Percentiles rank a stretch among this genome's conserved stretches.
Evolutionary conservation across 2,888 invertebrate species (phyloP).

Genomic region (Eledona agricola): DNA sequence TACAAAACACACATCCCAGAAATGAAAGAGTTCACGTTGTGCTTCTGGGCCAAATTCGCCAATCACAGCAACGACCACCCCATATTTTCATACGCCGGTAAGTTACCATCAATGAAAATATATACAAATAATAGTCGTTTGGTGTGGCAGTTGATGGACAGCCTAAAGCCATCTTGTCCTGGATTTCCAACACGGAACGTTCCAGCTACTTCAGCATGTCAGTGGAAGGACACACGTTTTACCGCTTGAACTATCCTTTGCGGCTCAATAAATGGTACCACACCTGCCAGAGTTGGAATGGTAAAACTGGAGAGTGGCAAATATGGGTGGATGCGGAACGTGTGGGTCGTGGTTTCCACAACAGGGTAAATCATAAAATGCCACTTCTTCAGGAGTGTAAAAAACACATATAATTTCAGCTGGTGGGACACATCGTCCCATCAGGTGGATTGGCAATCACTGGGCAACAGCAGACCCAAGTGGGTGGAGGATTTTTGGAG

Average conservation of each 20-base stretch:
- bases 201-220: slow-evolving; percentile 85
- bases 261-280: slow-evolving; percentile 83
- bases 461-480: slow-evolving; percentile 76
- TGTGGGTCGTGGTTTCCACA: slow-evolving; percentile 86
- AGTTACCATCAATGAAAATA: slow-evolving; percentile 56
- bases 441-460: slow-evolving; percentile 78
- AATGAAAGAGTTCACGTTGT: slow-evolving; percentile 83
- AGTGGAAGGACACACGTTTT: slow-evolving; percentile 83
- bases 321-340: slow-evolving; percentile 87
- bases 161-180: slow-evolving; percentile 77
- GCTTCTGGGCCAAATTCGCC: slow-evolving; percentile 83
- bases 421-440: slow-evolving; percentile 80
- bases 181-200: slow-evolving; percentile 82
- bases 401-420: slow-evolving; percentile 63
- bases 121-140: slow-evolving; percentile 1
- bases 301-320: slow-evolving; percentile 89
- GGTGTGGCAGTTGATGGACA: slow-evolving; percentile 72
- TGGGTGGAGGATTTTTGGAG: slow-evolving; percentile 67
- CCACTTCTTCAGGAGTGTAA: too few species aligned
- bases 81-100: slow-evolving; percentile 83
- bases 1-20: slow-evolving; percentile 78
- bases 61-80: slow-evolving; percentile 87
- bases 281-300: slow-evolving; percentile 88
- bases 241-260: slow-evolving; percentile 76
- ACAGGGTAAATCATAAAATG: slow-evolving; percentile 73